A percentile compares a stretch with the other conserved stretches of the same genome.
Evolutionary conservation across 2,113 vertebrate species (phyloP).

Genomic region (Conger conger): DNA sequence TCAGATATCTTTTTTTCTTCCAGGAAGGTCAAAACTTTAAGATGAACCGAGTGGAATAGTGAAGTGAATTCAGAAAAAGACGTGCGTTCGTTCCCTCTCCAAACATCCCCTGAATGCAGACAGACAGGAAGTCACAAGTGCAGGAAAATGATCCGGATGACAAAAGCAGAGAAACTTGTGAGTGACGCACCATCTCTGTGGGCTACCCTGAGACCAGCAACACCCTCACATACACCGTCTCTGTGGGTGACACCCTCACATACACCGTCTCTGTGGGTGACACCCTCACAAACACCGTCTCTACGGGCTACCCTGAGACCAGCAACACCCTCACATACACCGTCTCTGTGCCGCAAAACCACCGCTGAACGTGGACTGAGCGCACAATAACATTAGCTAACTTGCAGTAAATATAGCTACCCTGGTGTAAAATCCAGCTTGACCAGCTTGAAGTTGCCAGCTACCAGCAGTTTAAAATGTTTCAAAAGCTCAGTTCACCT

Average conservation of each 20-base stretch:
- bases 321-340: background rate
- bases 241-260: no score
- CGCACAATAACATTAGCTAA: no score
- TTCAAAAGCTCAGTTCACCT: no score
- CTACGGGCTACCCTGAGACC: background rate
- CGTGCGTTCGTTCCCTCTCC: background rate
- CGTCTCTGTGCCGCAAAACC: no score
- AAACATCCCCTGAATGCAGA: slow-evolving; percentile 61
- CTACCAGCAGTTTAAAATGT: no score
- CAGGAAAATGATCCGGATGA: slow-evolving; percentile 21
- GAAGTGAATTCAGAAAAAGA: background rate
- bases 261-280: no score
- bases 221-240: background rate
- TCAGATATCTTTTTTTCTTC: background rate
- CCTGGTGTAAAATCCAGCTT: no score
- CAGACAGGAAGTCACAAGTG: slow-evolving; percentile 49
- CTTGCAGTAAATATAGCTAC: no score
- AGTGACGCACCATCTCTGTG: background rate
- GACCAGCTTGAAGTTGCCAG: no score
- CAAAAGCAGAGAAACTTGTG: background rate
- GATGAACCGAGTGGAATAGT: background rate
- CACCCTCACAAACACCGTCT: background rate
- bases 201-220: background rate
- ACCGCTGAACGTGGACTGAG: no score
- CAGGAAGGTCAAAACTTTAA: background rate